Percentiles rank a stretch among this genome's conserved stretches.
phyloP scores from a whole-genome alignment of 2,113 vertebrate species.

The Mellivora capensis region DNA sequence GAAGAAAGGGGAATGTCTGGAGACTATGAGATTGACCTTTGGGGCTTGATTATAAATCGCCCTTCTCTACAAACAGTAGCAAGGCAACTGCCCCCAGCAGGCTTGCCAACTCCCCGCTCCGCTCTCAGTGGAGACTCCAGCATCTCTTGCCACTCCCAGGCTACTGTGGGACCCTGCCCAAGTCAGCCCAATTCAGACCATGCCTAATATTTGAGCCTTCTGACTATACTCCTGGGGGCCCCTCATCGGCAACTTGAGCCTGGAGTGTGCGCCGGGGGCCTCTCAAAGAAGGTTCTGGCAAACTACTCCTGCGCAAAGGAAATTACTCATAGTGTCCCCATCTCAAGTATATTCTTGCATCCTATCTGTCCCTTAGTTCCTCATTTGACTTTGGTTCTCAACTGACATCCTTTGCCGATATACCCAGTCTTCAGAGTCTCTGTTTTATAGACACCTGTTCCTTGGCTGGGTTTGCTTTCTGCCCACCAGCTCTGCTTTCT shows the following conservation, averaged over 20 bases:
- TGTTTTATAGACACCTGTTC: not conserved
- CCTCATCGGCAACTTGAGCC: not conserved
- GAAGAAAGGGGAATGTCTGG: not conserved
- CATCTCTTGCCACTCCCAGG: not conserved
- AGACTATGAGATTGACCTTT: not conserved
- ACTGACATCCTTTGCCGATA: not conserved
- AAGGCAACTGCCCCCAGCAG: too few relatives aligned
- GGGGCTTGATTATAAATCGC: not conserved
- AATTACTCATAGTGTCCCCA: not conserved
- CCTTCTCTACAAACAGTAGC: not conserved
- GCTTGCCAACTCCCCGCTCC: too few relatives aligned
- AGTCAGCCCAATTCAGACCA: too few relatives aligned
- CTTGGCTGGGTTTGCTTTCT: not conserved
- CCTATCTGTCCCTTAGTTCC: not conserved
- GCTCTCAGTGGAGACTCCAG: not conserved
- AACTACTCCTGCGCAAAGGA: not conserved
- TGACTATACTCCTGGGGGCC: not conserved
- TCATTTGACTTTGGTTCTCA: not conserved
- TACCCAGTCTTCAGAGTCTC: not conserved
- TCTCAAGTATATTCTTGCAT: not conserved
- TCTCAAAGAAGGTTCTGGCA: not conserved
- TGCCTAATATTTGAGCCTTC: not conserved
- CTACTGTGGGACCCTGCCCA: not conserved
- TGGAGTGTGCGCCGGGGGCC: not conserved
- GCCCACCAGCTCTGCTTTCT: not conserved